These are phyloP conservation scores for Microplitis manilae DNA, from an alignment of 2,888 invertebrate species.

Conservation along the genomic window DNA sequence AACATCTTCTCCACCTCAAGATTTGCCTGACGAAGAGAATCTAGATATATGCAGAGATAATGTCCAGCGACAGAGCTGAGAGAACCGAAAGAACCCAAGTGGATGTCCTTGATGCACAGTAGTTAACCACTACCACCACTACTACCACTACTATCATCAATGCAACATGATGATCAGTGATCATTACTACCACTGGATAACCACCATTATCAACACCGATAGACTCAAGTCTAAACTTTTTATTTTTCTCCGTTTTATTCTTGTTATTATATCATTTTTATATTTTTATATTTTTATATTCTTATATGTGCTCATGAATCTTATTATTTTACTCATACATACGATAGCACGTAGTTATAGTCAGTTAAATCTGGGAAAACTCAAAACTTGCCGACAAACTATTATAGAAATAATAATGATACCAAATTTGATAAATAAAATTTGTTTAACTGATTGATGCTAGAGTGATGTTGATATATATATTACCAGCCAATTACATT, in stretches of 20 bases:
- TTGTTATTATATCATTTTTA: no score
- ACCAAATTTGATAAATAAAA: slow-evolving; percentile 3
- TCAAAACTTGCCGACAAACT: no score
- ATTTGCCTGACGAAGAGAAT: no score
- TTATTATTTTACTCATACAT: no score
- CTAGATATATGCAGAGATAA: not conserved
- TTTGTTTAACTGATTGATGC: not conserved
- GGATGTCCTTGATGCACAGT: slow-evolving; percentile 64
- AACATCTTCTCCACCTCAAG: no score
- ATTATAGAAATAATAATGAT: not conserved
- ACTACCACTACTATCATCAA: not conserved
- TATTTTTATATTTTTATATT: no score
- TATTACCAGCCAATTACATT: no score
- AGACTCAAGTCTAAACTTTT: slow-evolving; percentile 39
- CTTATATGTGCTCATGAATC: no score
- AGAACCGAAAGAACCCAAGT: slow-evolving; percentile 50
- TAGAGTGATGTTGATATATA: not conserved
- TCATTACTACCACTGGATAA: slow-evolving; percentile 36
- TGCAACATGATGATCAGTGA: slow-evolving; percentile 42
- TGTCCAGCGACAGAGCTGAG: not conserved
- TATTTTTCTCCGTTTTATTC: no score
- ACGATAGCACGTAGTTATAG: no score
- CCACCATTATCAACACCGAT: slow-evolving; percentile 50
- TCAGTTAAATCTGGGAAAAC: no score
- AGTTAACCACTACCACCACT: slow-evolving; percentile 57